Conservation (phyloP, 37 sponge, comb jelly and placozoan species). For the Dysidea cf. avara region DNA sequence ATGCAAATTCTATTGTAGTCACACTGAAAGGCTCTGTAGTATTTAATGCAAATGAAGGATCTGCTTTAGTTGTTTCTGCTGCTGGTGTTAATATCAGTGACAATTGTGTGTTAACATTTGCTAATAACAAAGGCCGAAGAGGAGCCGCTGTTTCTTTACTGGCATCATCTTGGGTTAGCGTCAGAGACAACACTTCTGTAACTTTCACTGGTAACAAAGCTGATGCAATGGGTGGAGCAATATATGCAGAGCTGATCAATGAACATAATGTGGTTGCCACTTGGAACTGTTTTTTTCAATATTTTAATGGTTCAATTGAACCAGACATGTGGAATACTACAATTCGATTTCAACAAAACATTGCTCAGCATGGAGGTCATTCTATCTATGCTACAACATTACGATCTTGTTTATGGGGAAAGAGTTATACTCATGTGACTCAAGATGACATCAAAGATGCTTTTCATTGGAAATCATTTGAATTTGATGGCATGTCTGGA, state of each 20-base stretch:
- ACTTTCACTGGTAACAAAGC: slow-evolving; percentile 1
- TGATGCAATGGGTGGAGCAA: slow-evolving; percentile 11
- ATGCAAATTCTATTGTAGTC: slow-evolving; percentile 2
- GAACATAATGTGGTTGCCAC: slow-evolving; percentile 7
- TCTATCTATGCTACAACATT: slow-evolving; percentile 19
- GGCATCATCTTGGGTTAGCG: slow-evolving; percentile 4
- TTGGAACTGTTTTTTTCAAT: slow-evolving; percentile 12
- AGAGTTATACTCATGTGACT: too few species aligned
- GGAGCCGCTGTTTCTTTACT: slow-evolving; percentile 17
- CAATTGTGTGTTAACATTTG: neutral
- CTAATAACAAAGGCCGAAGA: neutral
- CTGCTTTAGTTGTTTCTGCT: neutral
- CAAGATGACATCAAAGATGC: too few species aligned
- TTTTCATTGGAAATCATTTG: too few species aligned
- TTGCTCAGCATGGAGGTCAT: neutral
- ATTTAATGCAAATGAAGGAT: neutral
- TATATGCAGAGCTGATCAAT: slow-evolving; percentile 5
- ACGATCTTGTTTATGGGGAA: slow-evolving; percentile 18
- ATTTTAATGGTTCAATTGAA: neutral
- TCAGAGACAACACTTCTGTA: neutral
- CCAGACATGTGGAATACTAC: neutral
- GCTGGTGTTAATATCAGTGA: neutral
- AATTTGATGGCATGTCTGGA: too few species aligned
- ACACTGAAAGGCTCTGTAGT: neutral
- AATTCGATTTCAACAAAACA: slow-evolving; percentile 6